Conservation (phyloP, 2,113 vertebrate species). For the Ceyx melanurus region DNA sequence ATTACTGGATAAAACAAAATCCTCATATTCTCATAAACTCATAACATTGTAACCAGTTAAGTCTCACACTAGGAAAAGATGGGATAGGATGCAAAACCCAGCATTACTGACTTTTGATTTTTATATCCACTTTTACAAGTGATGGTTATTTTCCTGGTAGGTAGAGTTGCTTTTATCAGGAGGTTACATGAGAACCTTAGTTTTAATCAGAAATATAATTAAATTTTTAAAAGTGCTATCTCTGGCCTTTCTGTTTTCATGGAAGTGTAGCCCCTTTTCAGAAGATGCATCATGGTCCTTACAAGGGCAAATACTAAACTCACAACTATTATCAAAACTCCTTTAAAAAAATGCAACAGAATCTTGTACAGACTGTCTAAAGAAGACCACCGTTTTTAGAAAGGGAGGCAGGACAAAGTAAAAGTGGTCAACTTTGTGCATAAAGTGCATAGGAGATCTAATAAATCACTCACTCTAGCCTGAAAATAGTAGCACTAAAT, state of each 20-base stretch:
- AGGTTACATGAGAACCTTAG: background rate
- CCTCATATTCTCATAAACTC: background rate
- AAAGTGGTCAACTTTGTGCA: background rate
- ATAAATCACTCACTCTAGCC: background rate
- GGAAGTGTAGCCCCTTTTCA: background rate
- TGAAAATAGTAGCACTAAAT: background rate
- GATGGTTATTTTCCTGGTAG: background rate
- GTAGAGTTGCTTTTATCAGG: background rate
- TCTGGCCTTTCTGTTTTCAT: background rate
- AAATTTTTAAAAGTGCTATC: background rate
- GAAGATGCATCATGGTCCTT: background rate
- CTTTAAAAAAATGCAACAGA: background rate
- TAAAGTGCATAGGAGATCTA: background rate
- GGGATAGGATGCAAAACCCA: background rate
- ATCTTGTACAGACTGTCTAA: background rate
- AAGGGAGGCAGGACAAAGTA: background rate
- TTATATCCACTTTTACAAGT: background rate
- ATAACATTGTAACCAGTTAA: background rate
- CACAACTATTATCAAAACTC: background rate
- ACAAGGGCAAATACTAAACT: background rate
- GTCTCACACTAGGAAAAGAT: background rate
- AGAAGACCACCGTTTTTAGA: background rate
- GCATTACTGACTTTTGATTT: background rate
- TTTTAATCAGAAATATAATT: background rate
- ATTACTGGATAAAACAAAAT: background rate